Percentiles rank a stretch among this genome's conserved stretches.
Evolutionary conservation across 2,113 vertebrate species (phyloP).

Genomic region (Agelaius tricolor): DNA sequence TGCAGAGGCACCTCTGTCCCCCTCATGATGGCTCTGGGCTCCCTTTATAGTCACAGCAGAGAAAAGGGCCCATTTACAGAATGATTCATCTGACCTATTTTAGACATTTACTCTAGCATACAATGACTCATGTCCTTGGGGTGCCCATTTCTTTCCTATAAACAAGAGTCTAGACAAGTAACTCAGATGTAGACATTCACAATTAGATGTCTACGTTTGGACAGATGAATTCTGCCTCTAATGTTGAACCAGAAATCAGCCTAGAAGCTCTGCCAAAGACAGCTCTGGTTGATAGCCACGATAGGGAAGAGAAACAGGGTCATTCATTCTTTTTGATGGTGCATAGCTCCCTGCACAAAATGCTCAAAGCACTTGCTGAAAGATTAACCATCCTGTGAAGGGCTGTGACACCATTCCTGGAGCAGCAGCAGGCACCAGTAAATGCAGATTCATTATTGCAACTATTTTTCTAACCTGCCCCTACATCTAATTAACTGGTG

Average conservation of each 20-base stretch:
- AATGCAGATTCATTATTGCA: constrained; percentile 20
- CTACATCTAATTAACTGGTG: constrained; percentile 5
- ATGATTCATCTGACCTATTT: constrained; percentile 69
- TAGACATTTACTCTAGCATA: constrained; percentile 54
- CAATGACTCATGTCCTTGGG: constrained; percentile 65
- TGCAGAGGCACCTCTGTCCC: background rate
- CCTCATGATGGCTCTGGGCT: background rate
- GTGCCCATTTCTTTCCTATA: constrained; percentile 68
- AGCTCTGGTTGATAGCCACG: constrained; percentile 38
- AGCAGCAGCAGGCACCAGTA: constrained; percentile 6
- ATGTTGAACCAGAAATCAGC: constrained; percentile 43
- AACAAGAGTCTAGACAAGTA: constrained; percentile 70
- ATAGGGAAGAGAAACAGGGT: constrained; percentile 45
- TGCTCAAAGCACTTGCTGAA: background rate
- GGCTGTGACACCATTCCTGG: background rate
- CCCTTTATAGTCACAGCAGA: constrained; percentile 11
- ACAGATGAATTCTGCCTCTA: constrained; percentile 52
- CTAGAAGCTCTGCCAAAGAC: constrained; percentile 35
- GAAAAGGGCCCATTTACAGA: constrained; percentile 18
- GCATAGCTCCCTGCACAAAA: background rate
- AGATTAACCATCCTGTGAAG: constrained; percentile 28
- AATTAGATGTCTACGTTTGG: constrained; percentile 54
- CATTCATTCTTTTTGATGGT: constrained; percentile 50
- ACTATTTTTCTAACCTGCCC: constrained; percentile 16
- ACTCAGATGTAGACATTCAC: constrained; percentile 60